Percentiles rank a stretch among this genome's conserved stretches.
Evolutionary conservation across 2,888 invertebrate genomes (phyloP).

Genomic region (Agrochola circellaris): DNA sequence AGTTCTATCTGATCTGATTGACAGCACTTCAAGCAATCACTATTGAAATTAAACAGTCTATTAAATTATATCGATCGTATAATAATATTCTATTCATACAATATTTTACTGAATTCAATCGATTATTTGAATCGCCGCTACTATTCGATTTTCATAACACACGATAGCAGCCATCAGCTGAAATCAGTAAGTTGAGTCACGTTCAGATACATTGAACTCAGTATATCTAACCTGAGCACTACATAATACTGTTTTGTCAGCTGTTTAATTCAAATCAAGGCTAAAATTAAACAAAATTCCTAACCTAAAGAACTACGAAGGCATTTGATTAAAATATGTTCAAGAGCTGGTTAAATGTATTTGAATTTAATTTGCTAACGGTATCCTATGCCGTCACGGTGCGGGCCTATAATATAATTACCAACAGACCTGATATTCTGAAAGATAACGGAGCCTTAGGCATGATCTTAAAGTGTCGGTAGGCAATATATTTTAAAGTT

Average conservation of each 20-base stretch:
- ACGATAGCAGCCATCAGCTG: slow-evolving; percentile 19
- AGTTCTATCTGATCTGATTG: slow-evolving; percentile 37
- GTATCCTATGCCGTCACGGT: slow-evolving; percentile 31
- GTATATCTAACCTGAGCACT: slow-evolving; percentile 19
- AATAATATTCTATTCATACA: slow-evolving; percentile 8
- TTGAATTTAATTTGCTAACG: slow-evolving; percentile 43
- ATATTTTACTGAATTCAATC: not conserved
- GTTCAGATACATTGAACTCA: slow-evolving; percentile 48
- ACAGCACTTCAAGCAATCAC: slow-evolving; percentile 19
- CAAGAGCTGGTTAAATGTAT: slow-evolving; percentile 12
- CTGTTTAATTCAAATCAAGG: slow-evolving; percentile 43
- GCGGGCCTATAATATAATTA: slow-evolving; percentile 37
- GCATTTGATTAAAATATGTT: slow-evolving; percentile 21
- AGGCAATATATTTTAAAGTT: slow-evolving; percentile 29
- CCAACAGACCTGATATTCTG: slow-evolving; percentile 30
- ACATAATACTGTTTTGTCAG: slow-evolving; percentile 48
- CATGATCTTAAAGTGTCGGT: slow-evolving; percentile 43
- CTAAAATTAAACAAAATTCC: slow-evolving; percentile 24
- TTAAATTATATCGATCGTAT: slow-evolving; percentile 7
- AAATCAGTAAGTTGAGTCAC: slow-evolving; percentile 39
- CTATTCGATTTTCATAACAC: slow-evolving; percentile 27
- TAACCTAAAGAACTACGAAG: slow-evolving; percentile 22
- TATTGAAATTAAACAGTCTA: slow-evolving; percentile 28
- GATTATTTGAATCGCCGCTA: not conserved
- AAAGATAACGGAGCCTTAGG: slow-evolving; percentile 47